Conservation (phyloP, 2,888 invertebrate species). For the Lycophotia porphyrea region DNA sequence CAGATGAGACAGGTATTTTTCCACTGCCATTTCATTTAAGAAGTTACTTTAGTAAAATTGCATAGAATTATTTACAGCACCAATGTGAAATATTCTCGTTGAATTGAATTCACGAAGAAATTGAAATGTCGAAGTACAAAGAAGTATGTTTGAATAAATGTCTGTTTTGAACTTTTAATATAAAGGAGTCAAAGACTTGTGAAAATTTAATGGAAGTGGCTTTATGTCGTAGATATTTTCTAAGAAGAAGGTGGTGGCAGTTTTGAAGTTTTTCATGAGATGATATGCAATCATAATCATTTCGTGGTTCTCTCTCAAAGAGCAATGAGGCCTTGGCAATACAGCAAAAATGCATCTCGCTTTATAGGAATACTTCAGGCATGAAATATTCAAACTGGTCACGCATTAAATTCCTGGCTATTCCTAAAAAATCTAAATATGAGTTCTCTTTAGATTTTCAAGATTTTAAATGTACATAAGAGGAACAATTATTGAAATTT, state of each 20-base stretch:
- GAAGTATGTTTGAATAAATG: constrained; percentile 36
- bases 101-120: constrained; percentile 32
- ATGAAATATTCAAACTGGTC: neutral
- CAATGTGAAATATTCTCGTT: constrained; percentile 22
- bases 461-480: neutral
- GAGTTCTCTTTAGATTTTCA: neutral
- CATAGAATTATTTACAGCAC: constrained; percentile 26
- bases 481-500: neutral
- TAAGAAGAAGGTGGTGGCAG: neutral
- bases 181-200: constrained; percentile 32
- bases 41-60: constrained; percentile 32
- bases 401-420: neutral
- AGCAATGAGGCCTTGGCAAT: neutral
- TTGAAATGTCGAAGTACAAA: constrained; percentile 37
- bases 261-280: neutral
- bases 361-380: neutral
- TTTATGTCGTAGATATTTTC: constrained; percentile 3
- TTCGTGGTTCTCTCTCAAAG: neutral
- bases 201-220: neutral
- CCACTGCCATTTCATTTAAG: constrained; percentile 25
- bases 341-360: neutral
- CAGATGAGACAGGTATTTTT: neutral
- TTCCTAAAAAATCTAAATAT: neutral
- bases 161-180: constrained; percentile 38
- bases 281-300: neutral